Conservation (phyloP, 2,888 invertebrate genomes). For the Panorpa germanica region DNA sequence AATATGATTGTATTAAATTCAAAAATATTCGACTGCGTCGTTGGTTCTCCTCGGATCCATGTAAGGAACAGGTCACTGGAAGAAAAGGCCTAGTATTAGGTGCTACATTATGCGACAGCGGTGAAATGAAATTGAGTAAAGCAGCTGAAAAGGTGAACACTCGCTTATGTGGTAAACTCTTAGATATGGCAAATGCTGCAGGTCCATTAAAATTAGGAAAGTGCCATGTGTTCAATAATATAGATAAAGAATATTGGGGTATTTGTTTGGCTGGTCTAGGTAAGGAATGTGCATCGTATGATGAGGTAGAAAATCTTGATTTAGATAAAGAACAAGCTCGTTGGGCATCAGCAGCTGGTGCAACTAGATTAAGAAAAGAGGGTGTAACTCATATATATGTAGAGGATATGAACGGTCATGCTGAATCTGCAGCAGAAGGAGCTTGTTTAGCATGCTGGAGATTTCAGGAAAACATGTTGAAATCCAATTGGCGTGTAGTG, state of each 20-base stretch:
- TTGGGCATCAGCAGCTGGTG: constrained; percentile 40
- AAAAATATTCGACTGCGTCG: too few species aligned
- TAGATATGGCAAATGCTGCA: too few species aligned
- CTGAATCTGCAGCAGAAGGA: constrained; percentile 50
- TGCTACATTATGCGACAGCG: too few species aligned
- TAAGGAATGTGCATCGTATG: constrained; percentile 33
- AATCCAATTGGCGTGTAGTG: constrained; percentile 20
- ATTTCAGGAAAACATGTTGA: constrained; percentile 33
- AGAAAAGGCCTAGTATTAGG: too few species aligned
- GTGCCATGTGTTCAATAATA: constrained; percentile 37
- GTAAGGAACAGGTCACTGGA: too few species aligned
- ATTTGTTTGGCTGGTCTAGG: constrained; percentile 51
- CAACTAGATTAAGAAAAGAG: constrained; percentile 24
- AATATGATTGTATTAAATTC: too few species aligned
- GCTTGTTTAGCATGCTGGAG: constrained; percentile 36
- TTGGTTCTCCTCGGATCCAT: too few species aligned
- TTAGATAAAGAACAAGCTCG: constrained; percentile 44
- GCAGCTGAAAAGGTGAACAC: too few species aligned
- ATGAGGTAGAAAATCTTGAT: constrained; percentile 35
- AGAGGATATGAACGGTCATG: constrained; percentile 36
- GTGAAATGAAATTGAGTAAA: too few species aligned
- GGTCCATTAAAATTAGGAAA: too few species aligned
- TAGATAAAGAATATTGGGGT: constrained; percentile 34
- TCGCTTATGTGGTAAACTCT: too few species aligned
- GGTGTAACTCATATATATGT: constrained; percentile 32